These are phyloP conservation scores for Hyles lineata DNA, from an alignment of 2,888 invertebrate genomes.

Conservation along the genomic window DNA sequence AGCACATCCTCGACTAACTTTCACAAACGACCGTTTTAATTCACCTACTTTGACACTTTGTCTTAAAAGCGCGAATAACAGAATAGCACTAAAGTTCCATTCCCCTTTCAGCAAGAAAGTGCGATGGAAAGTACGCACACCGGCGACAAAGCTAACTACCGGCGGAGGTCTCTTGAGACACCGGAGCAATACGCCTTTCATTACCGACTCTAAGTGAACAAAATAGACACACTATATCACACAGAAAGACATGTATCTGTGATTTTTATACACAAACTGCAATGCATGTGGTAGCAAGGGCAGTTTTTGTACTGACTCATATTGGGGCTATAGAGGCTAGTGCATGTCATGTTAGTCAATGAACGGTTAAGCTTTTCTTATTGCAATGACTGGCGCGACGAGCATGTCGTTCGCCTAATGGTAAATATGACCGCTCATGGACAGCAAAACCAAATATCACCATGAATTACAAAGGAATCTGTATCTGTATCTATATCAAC, in stretches of 20 bases:
- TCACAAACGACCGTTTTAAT: not conserved
- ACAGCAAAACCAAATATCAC: too few relatives aligned
- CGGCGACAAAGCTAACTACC: slow-evolving; percentile 56
- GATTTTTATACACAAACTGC: too few relatives aligned
- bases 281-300: too few relatives aligned
- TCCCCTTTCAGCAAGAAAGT: slow-evolving; percentile 19
- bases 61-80: not conserved
- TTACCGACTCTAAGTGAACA: slow-evolving; percentile 17
- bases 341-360: too few relatives aligned
- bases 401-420: too few relatives aligned
- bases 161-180: slow-evolving; percentile 36
- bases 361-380: too few relatives aligned
- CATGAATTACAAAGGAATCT: too few relatives aligned
- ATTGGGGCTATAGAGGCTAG: too few relatives aligned
- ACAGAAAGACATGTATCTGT: not conserved
- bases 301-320: too few relatives aligned
- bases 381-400: too few relatives aligned
- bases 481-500: too few relatives aligned
- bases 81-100: not conserved
- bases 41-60: not conserved
- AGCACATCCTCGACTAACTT: not conserved
- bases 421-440: too few relatives aligned
- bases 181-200: slow-evolving; percentile 31
- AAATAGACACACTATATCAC: slow-evolving; percentile 19
- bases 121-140: slow-evolving; percentile 40